Conservation (phyloP, 2,797 vertebrate genomes). For the Sitta carolinensis region DNA sequence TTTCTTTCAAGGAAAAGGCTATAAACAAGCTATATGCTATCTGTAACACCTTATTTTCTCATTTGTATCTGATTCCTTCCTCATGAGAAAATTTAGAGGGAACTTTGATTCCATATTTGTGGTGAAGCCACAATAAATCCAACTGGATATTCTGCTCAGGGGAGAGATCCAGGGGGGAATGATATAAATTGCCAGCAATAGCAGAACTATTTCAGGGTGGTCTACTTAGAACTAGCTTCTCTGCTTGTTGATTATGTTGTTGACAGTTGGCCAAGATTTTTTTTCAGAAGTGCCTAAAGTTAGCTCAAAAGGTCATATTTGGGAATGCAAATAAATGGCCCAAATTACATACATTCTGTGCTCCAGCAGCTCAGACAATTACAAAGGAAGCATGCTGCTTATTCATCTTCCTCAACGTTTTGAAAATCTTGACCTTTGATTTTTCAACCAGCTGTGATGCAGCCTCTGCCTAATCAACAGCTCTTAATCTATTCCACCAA, state of each 20-base stretch:
- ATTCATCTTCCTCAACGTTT: neutral
- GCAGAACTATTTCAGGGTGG: conserved; percentile 57
- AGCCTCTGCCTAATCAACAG: neutral
- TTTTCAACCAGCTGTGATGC: neutral
- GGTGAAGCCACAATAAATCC: conserved; percentile 52
- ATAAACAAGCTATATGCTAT: neutral
- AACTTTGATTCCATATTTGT: conserved; percentile 13
- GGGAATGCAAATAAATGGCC: neutral
- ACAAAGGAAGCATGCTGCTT: neutral
- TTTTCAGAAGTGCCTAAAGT: conserved; percentile 38
- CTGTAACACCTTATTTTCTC: conserved; percentile 40
- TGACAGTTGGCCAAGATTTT: conserved; percentile 40
- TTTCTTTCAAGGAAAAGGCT: neutral
- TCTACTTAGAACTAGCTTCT: conserved; percentile 25
- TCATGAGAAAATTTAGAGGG: neutral
- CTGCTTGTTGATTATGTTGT: conserved; percentile 38
- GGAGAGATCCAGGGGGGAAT: neutral
- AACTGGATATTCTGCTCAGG: conserved; percentile 35
- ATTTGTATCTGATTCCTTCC: neutral
- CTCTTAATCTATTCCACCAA: neutral
- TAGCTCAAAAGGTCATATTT: conserved; percentile 29
- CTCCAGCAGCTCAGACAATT: conserved; percentile 3
- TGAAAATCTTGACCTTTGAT: neutral
- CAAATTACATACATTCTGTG: neutral
- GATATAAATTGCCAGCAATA: conserved; percentile 52